These are phyloP conservation scores for Tichodroma muraria DNA, from an alignment of 2,113 vertebrate genomes.

Conservation along the genomic window DNA sequence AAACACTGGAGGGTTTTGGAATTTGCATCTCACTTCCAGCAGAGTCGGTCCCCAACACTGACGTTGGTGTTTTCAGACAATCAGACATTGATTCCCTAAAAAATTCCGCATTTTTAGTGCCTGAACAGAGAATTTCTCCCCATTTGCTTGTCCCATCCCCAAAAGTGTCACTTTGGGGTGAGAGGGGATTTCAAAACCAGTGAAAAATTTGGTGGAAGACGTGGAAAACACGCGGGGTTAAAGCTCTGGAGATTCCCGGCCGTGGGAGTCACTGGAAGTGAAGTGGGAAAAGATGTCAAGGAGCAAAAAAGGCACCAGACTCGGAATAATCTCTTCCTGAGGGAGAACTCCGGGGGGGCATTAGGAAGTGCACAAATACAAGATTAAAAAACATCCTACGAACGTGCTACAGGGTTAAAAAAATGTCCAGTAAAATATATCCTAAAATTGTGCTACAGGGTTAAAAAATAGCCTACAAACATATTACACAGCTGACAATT, in stretches of 20 bases:
- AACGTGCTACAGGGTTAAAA: not conserved
- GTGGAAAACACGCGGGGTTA: not conserved
- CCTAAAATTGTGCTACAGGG: not conserved
- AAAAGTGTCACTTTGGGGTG: not conserved
- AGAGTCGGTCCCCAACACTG: not conserved
- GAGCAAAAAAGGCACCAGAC: not conserved
- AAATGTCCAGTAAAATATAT: too few relatives aligned
- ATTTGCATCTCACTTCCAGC: not conserved
- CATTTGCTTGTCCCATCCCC: not conserved
- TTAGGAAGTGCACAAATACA: not conserved
- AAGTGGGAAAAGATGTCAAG: not conserved
- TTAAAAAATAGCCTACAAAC: not conserved
- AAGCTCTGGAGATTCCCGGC: not conserved
- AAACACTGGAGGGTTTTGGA: not conserved
- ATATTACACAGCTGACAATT: not conserved
- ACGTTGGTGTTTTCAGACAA: not conserved
- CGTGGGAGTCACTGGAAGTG: not conserved
- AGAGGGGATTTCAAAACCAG: not conserved
- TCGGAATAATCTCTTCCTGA: not conserved
- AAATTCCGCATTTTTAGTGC: not conserved
- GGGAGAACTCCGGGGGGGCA: not conserved
- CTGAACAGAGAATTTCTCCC: not conserved
- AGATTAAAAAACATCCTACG: not conserved
- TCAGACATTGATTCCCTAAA: not conserved
- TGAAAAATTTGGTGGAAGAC: too few relatives aligned